Evolutionary conservation across 1,140 invertebrate species (phyloP), one percentile per base, ranked within the genome.

Genomic region (Drosophila tani): DNA sequence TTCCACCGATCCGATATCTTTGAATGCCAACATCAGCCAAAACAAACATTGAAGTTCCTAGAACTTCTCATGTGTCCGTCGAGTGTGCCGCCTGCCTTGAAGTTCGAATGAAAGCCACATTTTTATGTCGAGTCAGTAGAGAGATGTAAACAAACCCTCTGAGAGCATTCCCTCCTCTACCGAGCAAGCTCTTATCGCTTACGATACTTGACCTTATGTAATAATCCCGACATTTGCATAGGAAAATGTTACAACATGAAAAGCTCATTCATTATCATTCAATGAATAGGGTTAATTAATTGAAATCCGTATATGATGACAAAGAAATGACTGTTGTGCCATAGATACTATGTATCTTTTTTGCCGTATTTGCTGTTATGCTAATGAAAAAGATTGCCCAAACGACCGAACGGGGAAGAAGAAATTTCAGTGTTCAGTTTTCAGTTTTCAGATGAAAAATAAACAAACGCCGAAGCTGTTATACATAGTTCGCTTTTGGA

Each of bases 391-490:
- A 57, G 40, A 77, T 65, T 86, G 75, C 66, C 50, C 60, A 24
- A 75, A 78, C 75, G 66, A 79, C 76, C 58, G 66, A 49, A 65
- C 38, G 64, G 53, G 29, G 57, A 79, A 73, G 50, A 73, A 79
- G 60, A 79, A 77, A 86, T 82, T 88, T 78, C 73, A 40, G 53
- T 56, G 4, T 38, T 38, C 35, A 56, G 53, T 56, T 38, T 38
- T 38, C 35, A 38, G 35, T 38, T 56, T 56, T 56, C 32, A 60
- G 76, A 38, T 46, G 55, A 80, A 88, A 77, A 88, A 79, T 84
- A 87, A 87, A 78, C 76, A 87, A 87, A 83, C 64, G 64, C 49
- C 21, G 53, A 29, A 56, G 59, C 53, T 71, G 58, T 64, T 73
- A 57, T 58, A 56, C 53, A 45, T 75, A 81, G 67, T 78, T 63